Base-by-base conservation (phyloP, 2,888 invertebrate genomes). In the Danaus chrysippus region DNA sequence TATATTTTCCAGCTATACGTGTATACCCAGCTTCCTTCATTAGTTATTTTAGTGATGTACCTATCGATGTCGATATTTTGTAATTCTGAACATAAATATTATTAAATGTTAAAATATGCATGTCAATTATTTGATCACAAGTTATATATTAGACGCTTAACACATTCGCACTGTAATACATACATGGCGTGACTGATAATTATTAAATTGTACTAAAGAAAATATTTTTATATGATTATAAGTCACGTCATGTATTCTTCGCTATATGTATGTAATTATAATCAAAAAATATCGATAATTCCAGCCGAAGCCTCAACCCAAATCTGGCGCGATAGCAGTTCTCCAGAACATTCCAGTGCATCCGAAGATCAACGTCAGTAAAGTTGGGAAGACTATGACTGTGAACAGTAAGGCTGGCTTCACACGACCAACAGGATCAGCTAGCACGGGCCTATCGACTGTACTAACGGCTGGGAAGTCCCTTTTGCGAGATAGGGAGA, bases 401-500 rank as follows among this genome's bases (percentile, higher is more conserved):
- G 79, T 82, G 49, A 82, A 82, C 68, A 81, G 76, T 69, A 86
- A 89, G 68, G 73, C 79, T 1, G 79, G 79, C 72, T 83, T 83
- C 79, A 72, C 84, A 60, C 74, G 91, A 42, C 71, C 80, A 1
- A 76, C 77, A 66, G 83, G 74, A 5, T 59, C 81, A 0, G 74
- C 83, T 34, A 34, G 8, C 0, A 73, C 84, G 0, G 83, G 77
- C 0, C 77, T 86, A 10, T 83, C 82, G 46, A 89, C 88, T 0
- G 81, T 90, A 10, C 75, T 88, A 15, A 86, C 90, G 1, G 79
- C 88, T 55, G 92, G 91, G 69, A 92, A 94, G 82, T 93, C 95
- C 10, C 85, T 94, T 42, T 89, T 93, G 70, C 95, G 94, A 86
- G 96, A 96, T 72, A 96, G 95, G 78, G 95, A 96, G 75, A 96